These are phyloP conservation scores for Eurystomus gularis DNA, from an alignment of 2,113 vertebrate species.

Conservation along the genomic window DNA sequence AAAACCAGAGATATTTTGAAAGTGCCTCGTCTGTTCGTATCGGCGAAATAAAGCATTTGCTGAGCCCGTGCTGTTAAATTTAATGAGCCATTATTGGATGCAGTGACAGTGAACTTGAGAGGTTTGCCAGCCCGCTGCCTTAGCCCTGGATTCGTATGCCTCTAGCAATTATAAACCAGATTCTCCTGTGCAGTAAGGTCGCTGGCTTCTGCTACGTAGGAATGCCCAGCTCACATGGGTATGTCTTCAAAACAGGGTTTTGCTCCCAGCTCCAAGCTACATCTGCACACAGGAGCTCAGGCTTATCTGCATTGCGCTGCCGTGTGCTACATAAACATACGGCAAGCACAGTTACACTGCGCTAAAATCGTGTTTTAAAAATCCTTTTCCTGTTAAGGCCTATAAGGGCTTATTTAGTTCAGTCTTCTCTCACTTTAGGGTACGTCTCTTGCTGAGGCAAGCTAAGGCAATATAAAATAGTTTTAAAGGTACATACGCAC, in stretches of 20 bases:
- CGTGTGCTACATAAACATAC: not conserved
- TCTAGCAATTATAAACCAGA: not conserved
- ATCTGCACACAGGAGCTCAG: accelerated
- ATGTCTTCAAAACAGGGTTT: not conserved
- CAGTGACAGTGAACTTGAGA: not conserved
- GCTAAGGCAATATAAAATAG: not conserved
- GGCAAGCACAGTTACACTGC: not conserved
- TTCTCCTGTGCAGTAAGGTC: not conserved
- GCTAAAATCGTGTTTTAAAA: not conserved
- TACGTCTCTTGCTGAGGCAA: not conserved
- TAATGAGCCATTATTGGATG: not conserved
- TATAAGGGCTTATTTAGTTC: not conserved
- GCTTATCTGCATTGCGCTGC: not conserved
- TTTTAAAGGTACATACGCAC: not conserved
- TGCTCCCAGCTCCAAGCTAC: not conserved
- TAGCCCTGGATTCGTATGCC: not conserved
- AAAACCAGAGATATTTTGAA: not conserved
- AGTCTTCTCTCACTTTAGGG: not conserved
- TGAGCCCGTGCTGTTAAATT: not conserved
- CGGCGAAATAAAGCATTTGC: not conserved
- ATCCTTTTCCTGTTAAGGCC: not conserved
- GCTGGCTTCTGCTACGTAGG: not conserved
- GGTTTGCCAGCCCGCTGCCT: not conserved
- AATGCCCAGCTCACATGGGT: not conserved
- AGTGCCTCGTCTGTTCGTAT: not conserved